Base-by-base conservation (phyloP, 1,140 invertebrate genomes). In the Pachyrhynchus sulphureomaculatus region DNA sequence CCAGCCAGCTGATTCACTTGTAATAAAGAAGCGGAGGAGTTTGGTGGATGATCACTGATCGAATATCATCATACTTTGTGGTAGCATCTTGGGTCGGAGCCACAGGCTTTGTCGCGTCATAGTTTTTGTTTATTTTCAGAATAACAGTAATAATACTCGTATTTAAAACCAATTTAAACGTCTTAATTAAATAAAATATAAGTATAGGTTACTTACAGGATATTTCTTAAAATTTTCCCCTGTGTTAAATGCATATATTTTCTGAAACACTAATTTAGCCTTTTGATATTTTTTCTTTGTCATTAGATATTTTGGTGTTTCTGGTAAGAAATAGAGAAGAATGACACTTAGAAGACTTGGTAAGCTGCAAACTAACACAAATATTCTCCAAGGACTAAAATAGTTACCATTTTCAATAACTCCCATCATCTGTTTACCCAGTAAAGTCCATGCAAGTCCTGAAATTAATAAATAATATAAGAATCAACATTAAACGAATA, bases 241-340 rank as follows among this genome's bases (percentile, higher is more conserved):
- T 6, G 83, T 87, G 62, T 91, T 91, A 4, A 78, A 72, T 0
- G 72, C 65, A 65, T 83, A 88, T 8, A 89, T 84, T 37, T 67
- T 78, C 26, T 75, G 72, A 53, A 89, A 86, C 1, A 88, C 78
- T 21, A 76, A 44, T 44, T 87, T 69, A 0, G 89, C 87, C 64
- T 89, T 86, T 0, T 84, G 78, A 59, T 86, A 88, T 42, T 83
- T 80, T 54, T 86, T 86, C 68, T 84, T 79, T 0, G 86, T 84
- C 81, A 93, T 87, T 0, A 91, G 76, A 73, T 88, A 93, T 73
- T 92, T 92, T 1, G 91, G 91, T 66, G 89, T 92, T 75, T 93
- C 91, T 0, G 89, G 87, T 4, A 92, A 80, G 65, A 87, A 87
- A 49, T 82, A 78, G 41, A 91, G 80, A 0, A 83, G 74, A 5